These are phyloP conservation scores for Acromyrmex charruanus DNA, from an alignment of 1,140 invertebrate species.

Conservation along the genomic window DNA sequence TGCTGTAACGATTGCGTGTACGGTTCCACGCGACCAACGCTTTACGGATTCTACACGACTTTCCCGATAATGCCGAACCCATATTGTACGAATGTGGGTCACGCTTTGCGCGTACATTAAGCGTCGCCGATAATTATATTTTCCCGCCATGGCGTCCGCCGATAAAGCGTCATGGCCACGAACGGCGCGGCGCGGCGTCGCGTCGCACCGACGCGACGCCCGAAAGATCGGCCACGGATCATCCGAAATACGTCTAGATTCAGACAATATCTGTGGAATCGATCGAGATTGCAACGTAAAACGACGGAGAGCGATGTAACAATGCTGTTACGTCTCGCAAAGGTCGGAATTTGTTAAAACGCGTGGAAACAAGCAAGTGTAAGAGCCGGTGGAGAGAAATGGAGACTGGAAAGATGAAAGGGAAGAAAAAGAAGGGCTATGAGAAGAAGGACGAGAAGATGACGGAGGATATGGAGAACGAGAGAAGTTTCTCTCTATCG, in stretches of 20 bases:
- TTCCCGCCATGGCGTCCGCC: slow-evolving; percentile 9
- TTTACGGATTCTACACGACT: slow-evolving; percentile 27
- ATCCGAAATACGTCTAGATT: background rate
- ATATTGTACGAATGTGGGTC: slow-evolving; percentile 57
- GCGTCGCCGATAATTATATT: slow-evolving; percentile 65
- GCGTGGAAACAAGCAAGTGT: slow-evolving; percentile 78
- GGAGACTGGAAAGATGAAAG: slow-evolving; percentile 18
- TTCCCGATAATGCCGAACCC: slow-evolving; percentile 48
- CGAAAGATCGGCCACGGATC: slow-evolving; percentile 9
- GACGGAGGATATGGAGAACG: slow-evolving; percentile 8
- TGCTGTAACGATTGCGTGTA: background rate
- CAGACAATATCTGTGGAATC: slow-evolving; percentile 21
- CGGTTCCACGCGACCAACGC: slow-evolving; percentile 3
- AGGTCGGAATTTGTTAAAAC: slow-evolving; percentile 73
- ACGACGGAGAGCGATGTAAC: slow-evolving; percentile 60
- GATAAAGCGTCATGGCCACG: background rate
- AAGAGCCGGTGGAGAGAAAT: slow-evolving; percentile 52
- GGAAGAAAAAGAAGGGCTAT: slow-evolving; percentile 21
- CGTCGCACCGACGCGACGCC: background rate
- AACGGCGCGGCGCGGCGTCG: background rate
- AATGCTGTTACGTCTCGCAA: slow-evolving; percentile 68
- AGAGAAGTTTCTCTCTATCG: background rate
- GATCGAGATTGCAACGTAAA: slow-evolving; percentile 9
- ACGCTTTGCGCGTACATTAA: slow-evolving; percentile 50
- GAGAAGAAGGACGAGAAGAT: background rate